Evolutionary conservation across 2,797 vertebrate genomes (phyloP).

Genomic region (Rhincodon typus): DNA sequence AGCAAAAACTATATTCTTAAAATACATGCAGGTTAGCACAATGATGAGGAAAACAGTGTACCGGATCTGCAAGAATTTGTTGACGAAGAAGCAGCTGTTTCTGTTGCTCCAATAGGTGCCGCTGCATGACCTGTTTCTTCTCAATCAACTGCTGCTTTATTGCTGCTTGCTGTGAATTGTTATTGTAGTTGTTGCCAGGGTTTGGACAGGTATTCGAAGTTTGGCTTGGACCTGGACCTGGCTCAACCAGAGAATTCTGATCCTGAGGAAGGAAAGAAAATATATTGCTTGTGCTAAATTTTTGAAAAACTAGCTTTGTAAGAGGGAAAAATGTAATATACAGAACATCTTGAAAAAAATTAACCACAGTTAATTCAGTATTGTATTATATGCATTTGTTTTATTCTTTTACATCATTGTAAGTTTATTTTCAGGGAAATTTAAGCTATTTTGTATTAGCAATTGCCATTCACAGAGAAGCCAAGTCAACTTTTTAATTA

Average conservation of each 20-base stretch:
- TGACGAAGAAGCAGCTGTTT: conserved; percentile 68
- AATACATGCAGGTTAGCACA: background rate
- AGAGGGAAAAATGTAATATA: background rate
- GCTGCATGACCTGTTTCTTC: conserved; percentile 70
- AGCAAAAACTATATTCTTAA: background rate
- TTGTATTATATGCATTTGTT: background rate
- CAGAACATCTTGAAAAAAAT: background rate
- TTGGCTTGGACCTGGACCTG: conserved; percentile 57
- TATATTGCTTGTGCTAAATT: background rate
- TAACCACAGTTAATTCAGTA: background rate
- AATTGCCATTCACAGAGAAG: background rate
- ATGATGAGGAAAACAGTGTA: conserved; percentile 49
- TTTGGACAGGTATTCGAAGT: conserved; percentile 62
- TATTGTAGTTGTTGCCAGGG: conserved; percentile 69
- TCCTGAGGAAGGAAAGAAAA: conserved; percentile 55
- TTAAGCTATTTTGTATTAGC: background rate
- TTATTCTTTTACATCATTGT: background rate
- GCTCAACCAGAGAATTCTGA: conserved; percentile 60
- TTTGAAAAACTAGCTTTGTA: background rate
- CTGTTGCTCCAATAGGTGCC: conserved; percentile 67
- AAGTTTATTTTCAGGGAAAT: background rate
- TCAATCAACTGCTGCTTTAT: conserved; percentile 68
- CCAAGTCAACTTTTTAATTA: background rate
- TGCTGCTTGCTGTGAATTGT: conserved; percentile 63
- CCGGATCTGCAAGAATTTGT: conserved; percentile 67